A percentile compares a stretch with the other conserved stretches of the same genome.
Evolutionary conservation across 1,140 invertebrate genomes (phyloP).

Genomic region (Paralvinella palmiformis): DNA sequence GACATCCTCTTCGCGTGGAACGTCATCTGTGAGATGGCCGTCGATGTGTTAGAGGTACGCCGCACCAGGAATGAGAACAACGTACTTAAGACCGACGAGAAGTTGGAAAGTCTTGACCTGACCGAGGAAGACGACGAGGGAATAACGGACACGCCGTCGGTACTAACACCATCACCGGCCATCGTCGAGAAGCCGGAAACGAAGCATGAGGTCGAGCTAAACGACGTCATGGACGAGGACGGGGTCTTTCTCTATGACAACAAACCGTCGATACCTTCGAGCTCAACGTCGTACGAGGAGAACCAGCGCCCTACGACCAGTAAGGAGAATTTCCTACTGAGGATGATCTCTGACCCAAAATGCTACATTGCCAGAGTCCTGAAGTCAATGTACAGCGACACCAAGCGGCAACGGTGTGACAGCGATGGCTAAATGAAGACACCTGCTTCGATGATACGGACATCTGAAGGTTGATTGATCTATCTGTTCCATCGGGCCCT

Average conservation of each 20-base stretch:
- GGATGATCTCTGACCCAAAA: slow-evolving; percentile 91
- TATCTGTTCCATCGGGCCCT: no score
- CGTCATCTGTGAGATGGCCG: slow-evolving; percentile 57
- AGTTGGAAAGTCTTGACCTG: slow-evolving; percentile 18
- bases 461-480: no score
- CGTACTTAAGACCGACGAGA: slow-evolving; percentile 3
- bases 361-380: slow-evolving; percentile 78
- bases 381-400: slow-evolving; percentile 28
- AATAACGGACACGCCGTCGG: no score
- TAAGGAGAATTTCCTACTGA: slow-evolving; percentile 83
- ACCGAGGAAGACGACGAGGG: slow-evolving; percentile 15
- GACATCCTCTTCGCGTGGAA: slow-evolving; percentile 89
- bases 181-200: slow-evolving; percentile 15
- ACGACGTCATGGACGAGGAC: slow-evolving; percentile 10
- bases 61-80: background rate
- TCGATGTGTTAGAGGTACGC: slow-evolving; percentile 12
- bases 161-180: no score
- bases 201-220: no score
- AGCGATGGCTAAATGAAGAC: no score
- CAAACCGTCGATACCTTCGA: slow-evolving; percentile 21
- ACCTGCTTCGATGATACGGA: no score
- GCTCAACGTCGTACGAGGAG: no score
- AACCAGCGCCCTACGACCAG: background rate
- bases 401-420: slow-evolving; percentile 3
- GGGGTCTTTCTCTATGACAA: slow-evolving; percentile 21